These are phyloP conservation scores for Neodontobutis hainanensis DNA, from an alignment of 2,113 vertebrate genomes.

Conservation along the genomic window DNA sequence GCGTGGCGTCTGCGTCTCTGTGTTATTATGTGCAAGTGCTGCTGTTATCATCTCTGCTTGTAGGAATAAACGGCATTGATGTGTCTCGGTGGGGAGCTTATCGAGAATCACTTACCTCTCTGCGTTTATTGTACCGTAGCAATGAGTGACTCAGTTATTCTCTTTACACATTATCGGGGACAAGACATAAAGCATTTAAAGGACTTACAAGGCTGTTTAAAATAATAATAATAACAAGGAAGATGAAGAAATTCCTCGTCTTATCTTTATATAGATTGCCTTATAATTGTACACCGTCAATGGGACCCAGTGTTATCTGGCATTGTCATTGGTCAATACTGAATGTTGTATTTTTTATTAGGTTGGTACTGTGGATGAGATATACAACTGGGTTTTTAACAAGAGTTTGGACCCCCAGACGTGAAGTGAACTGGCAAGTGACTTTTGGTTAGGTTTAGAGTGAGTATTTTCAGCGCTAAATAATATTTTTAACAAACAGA, in stretches of 20 bases:
- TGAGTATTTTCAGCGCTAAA: too few species aligned
- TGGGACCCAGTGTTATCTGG: too few species aligned
- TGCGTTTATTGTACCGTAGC: slow-evolving; percentile 58
- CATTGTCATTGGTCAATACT: too few species aligned
- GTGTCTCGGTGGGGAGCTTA: slow-evolving; percentile 71
- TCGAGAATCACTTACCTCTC: slow-evolving; percentile 73
- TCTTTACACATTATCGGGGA: slow-evolving; percentile 27
- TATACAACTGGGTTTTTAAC: too few species aligned
- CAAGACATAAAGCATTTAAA: slow-evolving; percentile 34
- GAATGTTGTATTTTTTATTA: too few species aligned
- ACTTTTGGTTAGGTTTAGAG: too few species aligned
- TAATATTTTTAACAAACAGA: too few species aligned
- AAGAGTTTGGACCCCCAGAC: too few species aligned
- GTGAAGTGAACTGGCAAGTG: too few species aligned
- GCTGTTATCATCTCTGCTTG: slow-evolving; percentile 67
- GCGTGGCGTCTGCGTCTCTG: slow-evolving; percentile 35
- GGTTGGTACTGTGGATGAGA: too few species aligned
- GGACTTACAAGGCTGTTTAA: slow-evolving; percentile 38
- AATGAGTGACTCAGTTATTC: slow-evolving; percentile 57
- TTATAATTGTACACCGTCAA: too few species aligned
- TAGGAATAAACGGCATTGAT: slow-evolving; percentile 70
- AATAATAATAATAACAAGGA: slow-evolving; percentile 37
- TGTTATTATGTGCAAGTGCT: slow-evolving; percentile 35
- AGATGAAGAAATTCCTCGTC: background rate
- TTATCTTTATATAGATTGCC: too few species aligned